A percentile compares a stretch with the other conserved stretches of the same genome.
Conservation (phyloP, 2,113 vertebrate genomes). For the Lutjanus erythropterus region DNA sequence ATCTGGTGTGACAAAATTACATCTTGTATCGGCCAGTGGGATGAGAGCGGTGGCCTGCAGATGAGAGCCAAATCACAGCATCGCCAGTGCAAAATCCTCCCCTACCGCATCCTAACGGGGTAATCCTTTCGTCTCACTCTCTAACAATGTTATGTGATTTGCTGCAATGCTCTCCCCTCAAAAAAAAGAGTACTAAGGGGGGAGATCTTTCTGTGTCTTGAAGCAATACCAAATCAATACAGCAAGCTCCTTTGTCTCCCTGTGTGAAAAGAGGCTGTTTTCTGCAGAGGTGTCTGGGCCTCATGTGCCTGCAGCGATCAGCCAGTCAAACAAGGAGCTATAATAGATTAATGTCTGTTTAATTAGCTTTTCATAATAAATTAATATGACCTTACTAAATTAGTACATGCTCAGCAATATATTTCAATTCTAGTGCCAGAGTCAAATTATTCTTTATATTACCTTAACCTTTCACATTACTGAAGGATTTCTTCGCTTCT, state of each 20-base stretch:
- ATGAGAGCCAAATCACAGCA: slow-evolving; percentile 47
- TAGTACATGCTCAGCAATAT: slow-evolving; percentile 30
- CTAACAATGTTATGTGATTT: slow-evolving; percentile 54
- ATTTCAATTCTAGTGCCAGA: slow-evolving; percentile 16
- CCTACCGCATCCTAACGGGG: slow-evolving; percentile 43
- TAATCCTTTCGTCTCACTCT: slow-evolving; percentile 48
- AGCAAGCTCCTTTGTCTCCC: slow-evolving; percentile 38
- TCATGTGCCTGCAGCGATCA: slow-evolving; percentile 44
- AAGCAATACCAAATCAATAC: slow-evolving; percentile 68
- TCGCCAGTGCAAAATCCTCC: slow-evolving; percentile 8
- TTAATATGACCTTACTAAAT: slow-evolving; percentile 44
- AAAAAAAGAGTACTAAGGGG: slow-evolving; percentile 30
- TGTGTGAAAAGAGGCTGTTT: slow-evolving; percentile 44
- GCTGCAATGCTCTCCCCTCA: slow-evolving; percentile 37
- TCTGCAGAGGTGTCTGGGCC: slow-evolving; percentile 22
- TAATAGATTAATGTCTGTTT: slow-evolving; percentile 33
- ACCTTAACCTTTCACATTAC: slow-evolving; percentile 27
- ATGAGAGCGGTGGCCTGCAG: slow-evolving; percentile 33
- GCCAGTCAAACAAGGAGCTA: slow-evolving; percentile 12
- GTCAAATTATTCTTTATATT: slow-evolving; percentile 2
- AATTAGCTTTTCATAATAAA: slow-evolving; percentile 53
- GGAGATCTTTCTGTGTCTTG: slow-evolving; percentile 49
- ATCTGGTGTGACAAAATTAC: slow-evolving; percentile 64
- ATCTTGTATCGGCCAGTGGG: slow-evolving; percentile 32
- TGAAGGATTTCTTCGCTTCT: slow-evolving; percentile 19